Evolutionary conservation across 1,140 invertebrate genomes (phyloP).

Genomic region (Musca vetustissima): DNA sequence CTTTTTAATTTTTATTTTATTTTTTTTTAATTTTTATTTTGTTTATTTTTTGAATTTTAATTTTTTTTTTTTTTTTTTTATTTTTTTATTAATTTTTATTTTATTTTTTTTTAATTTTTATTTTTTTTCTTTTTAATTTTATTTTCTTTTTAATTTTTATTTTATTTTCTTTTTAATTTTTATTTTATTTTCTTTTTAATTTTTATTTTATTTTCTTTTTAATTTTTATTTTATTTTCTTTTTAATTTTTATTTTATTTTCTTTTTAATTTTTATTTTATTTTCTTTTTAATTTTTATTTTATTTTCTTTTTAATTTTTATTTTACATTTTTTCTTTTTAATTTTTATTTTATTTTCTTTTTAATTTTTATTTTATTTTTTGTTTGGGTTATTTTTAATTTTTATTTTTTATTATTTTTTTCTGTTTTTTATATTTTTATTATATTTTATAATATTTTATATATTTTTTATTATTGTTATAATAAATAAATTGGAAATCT

Average conservation of each 20-base stretch:
- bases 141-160: not conserved
- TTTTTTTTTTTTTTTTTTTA: not conserved
- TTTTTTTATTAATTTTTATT: not conserved
- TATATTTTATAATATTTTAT: not conserved
- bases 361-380: not conserved
- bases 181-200: not conserved
- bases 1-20: not conserved
- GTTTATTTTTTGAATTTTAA: not conserved
- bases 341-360: conserved; percentile 1
- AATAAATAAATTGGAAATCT: too few species aligned
- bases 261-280: not conserved
- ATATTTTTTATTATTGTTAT: not conserved
- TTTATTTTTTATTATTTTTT: not conserved
- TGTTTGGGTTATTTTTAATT: not conserved
- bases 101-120: not conserved
- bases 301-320: not conserved
- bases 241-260: not conserved
- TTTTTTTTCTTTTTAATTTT: not conserved
- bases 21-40: not conserved
- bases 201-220: not conserved
- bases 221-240: not conserved
- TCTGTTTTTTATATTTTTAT: conserved; percentile 1
- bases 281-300: not conserved
- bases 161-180: not conserved
- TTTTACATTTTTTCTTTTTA: not conserved